Evolutionary conservation across 2,888 invertebrate species (phyloP), one percentile per base, ranked within the genome.

Genomic region (Rhagophthalmus giganteus): DNA sequence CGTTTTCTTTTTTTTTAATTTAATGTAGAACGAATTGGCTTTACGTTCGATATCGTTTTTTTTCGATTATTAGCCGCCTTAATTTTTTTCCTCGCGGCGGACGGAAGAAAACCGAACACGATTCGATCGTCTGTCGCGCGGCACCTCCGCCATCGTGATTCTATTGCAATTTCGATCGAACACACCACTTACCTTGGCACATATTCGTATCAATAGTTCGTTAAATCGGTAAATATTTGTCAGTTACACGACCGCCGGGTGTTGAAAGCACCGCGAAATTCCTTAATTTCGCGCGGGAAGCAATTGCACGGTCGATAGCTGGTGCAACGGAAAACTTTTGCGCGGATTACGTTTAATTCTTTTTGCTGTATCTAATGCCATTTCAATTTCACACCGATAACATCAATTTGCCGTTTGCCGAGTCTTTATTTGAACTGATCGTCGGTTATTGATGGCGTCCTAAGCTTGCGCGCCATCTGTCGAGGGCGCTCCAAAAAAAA

Each of bases 1-100:
- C 8, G 20, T 39, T 46, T 46, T 46, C 38, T 34, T 8, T 10
- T 26, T 44, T 44, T 28, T 44, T 28, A 13, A 25, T 38, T 46
- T 38, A 46, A 46, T 46, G 46, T 46, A 46, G 38, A 32, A 32
- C 38, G 33, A 38, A 25, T 38, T 14, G 46, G 15, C 32, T 38
- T 12, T 27, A 35, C 35, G 35, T 44, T 33, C 28, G 44, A 11
- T 20, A n/a, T 41, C 32, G 33, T 27, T 12, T 42, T 26, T 33
- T 35, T 41, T 31, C 20, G 15, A 41, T 41, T 24, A 16, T n/a
- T n/a, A n/a, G n/a, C n/a, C n/a, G n/a, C 20, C 3, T 5, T 20
- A 5, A 20, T 20, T 20, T 3, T 20, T 20, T 20, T 7, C 20
- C 7, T 20, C 7, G 20, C 7, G 7, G 7, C 20, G 7, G 20